Conservation (phyloP, 2,113 vertebrate species). For the Syngnathus scovelli region DNA sequence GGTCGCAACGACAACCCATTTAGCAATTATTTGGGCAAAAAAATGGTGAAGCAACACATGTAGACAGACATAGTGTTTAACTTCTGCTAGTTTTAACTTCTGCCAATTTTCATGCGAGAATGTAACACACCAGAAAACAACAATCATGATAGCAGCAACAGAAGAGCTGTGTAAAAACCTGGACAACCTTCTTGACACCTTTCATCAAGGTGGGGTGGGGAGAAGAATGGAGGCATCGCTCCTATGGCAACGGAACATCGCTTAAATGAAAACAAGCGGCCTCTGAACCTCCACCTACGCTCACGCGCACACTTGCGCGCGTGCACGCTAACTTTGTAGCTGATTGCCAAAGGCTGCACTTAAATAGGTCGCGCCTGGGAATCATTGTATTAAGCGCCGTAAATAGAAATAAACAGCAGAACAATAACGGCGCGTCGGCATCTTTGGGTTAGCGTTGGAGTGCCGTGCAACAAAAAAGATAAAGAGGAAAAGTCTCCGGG, state of each 20-base stretch:
- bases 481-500: constrained; percentile 48
- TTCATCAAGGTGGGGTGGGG: constrained; percentile 17
- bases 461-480: constrained; percentile 44
- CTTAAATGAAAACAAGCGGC: constrained; percentile 69
- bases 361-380: constrained; percentile 71
- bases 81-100: too few species aligned
- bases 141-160: constrained; percentile 8
- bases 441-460: constrained; percentile 40
- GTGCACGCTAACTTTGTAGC: constrained; percentile 61
- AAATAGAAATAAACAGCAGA: constrained; percentile 71
- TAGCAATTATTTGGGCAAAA: too few species aligned
- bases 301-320: constrained; percentile 63
- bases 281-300: constrained; percentile 72
- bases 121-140: background rate
- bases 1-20: too few species aligned
- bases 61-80: too few species aligned
- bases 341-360: constrained; percentile 62
- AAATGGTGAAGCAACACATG: too few species aligned
- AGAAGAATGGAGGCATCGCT: constrained; percentile 51
- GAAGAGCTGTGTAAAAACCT: constrained; percentile 51
- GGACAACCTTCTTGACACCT: constrained; percentile 59
- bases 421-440: constrained; percentile 53
- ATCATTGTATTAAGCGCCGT: constrained; percentile 68
- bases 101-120: too few species aligned
- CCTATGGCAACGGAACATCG: constrained; percentile 70